Percentiles rank a stretch among this genome's conserved stretches.
These are phyloP conservation scores for Notiomystis cincta DNA, from an alignment of 2,113 vertebrate species.

Conservation along the genomic window DNA sequence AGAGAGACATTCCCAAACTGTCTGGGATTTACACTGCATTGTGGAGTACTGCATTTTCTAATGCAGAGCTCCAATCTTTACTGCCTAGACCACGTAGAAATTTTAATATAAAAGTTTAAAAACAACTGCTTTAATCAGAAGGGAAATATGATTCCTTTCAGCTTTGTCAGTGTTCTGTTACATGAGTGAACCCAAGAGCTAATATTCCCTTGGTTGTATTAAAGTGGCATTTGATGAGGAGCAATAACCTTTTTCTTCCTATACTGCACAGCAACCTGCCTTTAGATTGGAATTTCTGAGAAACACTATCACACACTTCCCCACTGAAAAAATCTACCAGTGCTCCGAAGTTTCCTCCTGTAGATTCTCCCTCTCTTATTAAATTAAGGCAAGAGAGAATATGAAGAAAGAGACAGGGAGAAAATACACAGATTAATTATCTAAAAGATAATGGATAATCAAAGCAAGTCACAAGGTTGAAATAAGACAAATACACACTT, in stretches of 20 bases:
- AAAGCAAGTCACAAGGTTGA: neutral
- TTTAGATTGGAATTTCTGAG: neutral
- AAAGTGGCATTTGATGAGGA: neutral
- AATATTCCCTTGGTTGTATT: neutral
- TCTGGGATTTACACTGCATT: neutral
- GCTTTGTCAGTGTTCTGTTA: neutral
- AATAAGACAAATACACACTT: neutral
- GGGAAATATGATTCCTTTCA: neutral
- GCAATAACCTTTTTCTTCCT: neutral
- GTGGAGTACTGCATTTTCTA: neutral
- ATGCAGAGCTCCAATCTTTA: neutral
- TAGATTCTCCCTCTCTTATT: neutral
- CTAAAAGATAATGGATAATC: neutral
- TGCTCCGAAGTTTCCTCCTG: neutral
- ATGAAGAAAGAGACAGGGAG: neutral
- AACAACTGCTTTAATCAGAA: neutral
- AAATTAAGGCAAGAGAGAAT: neutral
- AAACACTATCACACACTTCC: neutral
- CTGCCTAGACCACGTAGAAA: neutral
- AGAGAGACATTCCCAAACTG: neutral
- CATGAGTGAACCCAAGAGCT: neutral
- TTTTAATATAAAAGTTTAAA: neutral
- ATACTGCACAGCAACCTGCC: neutral
- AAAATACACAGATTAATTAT: neutral
- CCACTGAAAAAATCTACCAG: neutral